Evolutionary conservation across 2,113 vertebrate species (phyloP).

Genomic region (Craseonycteris thonglongyai): DNA sequence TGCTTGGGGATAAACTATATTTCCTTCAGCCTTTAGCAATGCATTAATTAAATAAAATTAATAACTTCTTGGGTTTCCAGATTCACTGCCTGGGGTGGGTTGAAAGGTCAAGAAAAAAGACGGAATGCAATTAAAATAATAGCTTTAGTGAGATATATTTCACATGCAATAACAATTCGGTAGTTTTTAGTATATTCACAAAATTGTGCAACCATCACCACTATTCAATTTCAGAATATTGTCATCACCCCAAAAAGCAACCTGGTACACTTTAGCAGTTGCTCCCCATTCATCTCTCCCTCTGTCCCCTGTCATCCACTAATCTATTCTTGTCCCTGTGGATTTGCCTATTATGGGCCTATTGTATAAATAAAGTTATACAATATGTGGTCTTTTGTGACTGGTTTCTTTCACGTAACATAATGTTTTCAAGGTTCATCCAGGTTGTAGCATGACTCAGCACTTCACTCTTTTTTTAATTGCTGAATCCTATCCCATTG

Average conservation of each 20-base stretch:
- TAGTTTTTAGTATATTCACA: neutral
- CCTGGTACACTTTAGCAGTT: neutral
- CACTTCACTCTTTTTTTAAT: neutral
- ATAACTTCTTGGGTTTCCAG: conserved; percentile 21
- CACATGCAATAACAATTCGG: neutral
- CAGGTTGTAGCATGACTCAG: neutral
- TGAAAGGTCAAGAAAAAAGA: neutral
- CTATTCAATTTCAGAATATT: neutral
- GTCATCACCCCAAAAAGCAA: neutral
- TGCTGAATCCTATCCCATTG: neutral
- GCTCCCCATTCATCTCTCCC: neutral
- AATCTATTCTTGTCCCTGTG: neutral
- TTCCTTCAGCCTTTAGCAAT: conserved; percentile 36
- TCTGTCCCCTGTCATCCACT: neutral
- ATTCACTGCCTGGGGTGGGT: neutral
- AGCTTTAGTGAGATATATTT: neutral
- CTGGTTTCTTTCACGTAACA: neutral
- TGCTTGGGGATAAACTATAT: neutral
- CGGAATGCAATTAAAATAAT: neutral
- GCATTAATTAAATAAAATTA: conserved; percentile 45
- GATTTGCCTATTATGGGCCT: neutral
- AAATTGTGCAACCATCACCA: neutral
- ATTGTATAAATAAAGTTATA: neutral
- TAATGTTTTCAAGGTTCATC: neutral
- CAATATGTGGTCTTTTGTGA: neutral